Percentiles rank a stretch among this genome's conserved stretches.
These are phyloP conservation scores for Blastobasis adustella DNA, from an alignment of 2,888 invertebrate genomes.

Conservation along the genomic window DNA sequence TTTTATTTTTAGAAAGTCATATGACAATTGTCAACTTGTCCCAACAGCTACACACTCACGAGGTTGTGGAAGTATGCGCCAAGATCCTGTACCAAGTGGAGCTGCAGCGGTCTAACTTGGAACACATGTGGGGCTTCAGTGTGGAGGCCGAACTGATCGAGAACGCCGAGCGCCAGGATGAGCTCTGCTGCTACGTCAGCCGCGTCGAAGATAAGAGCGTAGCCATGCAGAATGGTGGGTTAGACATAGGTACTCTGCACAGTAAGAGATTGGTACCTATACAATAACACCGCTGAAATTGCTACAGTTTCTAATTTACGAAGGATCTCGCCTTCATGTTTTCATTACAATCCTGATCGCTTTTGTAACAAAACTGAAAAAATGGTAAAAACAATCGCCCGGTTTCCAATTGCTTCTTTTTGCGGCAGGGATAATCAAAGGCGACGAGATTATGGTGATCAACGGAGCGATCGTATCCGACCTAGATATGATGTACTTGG, in stretches of 20 bases:
- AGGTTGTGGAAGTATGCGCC: slow-evolving; percentile 96
- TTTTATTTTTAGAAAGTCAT: too few species aligned
- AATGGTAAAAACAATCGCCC: slow-evolving; percentile 36
- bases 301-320: neutral
- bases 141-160: slow-evolving; percentile 98
- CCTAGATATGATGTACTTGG: slow-evolving; percentile 99
- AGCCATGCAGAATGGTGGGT: slow-evolving; percentile 94
- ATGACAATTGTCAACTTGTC: too few species aligned
- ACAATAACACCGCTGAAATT: too few species aligned
- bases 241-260: neutral
- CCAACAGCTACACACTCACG: slow-evolving; percentile 89
- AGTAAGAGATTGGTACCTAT: too few species aligned
- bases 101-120: slow-evolving; percentile 89
- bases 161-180: slow-evolving; percentile 96
- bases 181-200: slow-evolving; percentile 97
- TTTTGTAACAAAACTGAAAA: slow-evolving; percentile 16
- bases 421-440: slow-evolving; percentile 92
- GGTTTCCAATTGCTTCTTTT: slow-evolving; percentile 36
- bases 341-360: slow-evolving; percentile 2
- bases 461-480: slow-evolving; percentile 98
- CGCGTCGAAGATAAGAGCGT: slow-evolving; percentile 96
- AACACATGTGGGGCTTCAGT: slow-evolving; percentile 98
- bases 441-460: slow-evolving; percentile 99
- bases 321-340: neutral
- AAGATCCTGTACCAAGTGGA: slow-evolving; percentile 98